A percentile compares a stretch with the other conserved stretches of the same genome.
Conservation (phyloP, 2,797 vertebrate genomes). For the Dallia pectoralis region DNA sequence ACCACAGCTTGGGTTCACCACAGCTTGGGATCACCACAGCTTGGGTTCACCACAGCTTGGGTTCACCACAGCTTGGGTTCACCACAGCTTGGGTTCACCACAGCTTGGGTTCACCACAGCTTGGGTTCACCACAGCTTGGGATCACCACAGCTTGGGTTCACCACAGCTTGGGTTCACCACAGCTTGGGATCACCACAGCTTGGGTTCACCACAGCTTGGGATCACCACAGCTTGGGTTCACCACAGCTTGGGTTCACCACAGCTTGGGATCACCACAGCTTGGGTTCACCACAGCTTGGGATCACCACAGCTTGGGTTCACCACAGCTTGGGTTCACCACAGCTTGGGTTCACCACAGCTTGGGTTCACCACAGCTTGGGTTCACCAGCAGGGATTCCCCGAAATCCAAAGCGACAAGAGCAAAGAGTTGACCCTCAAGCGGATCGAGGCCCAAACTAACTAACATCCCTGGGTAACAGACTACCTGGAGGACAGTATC, state of each 20-base stretch:
- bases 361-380: background rate
- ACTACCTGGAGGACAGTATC: conserved; percentile 90
- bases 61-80: background rate
- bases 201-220: background rate
- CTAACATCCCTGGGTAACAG: conserved; percentile 26
- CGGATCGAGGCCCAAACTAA: conserved; percentile 5
- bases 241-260: background rate
- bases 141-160: background rate
- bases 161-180: background rate
- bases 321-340: no score
- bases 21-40: background rate
- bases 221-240: no score
- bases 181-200: no score
- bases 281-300: no score
- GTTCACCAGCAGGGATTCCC: background rate
- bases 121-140: background rate
- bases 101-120: background rate
- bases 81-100: no score
- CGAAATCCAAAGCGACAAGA: conserved; percentile 16
- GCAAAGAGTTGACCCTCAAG: conserved; percentile 52
- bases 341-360: background rate
- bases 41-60: no score
- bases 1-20: background rate
- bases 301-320: background rate
- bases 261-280: background rate